A percentile compares a stretch with the other conserved stretches of the same genome.
phyloP scores from a whole-genome alignment of 2,888 invertebrate species.

The Drosophila subsilvestris region DNA sequence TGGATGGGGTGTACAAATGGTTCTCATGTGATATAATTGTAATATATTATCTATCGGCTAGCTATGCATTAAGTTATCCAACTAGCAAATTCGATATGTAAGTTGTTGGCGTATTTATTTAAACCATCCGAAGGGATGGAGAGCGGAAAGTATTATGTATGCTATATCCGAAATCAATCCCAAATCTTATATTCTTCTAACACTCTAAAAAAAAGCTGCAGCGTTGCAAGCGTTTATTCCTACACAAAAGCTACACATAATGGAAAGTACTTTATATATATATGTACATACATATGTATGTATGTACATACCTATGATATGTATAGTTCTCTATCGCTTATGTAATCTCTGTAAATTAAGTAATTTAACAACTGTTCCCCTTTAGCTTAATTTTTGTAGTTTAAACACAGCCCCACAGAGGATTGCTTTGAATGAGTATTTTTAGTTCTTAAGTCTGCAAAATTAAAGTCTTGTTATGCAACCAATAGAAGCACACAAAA shows the following conservation, averaged over 20 bases:
- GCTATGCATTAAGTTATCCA: constrained; percentile 8
- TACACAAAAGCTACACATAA: constrained; percentile 17
- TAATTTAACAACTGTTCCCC: constrained; percentile 71
- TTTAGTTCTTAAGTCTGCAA: constrained; percentile 66
- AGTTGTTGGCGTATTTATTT: constrained; percentile 51
- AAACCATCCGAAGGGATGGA: constrained; percentile 16
- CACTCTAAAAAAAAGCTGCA: constrained; percentile 22
- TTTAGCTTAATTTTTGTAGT: constrained; percentile 64
- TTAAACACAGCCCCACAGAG: constrained; percentile 44
- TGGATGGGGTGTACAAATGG: constrained; percentile 67
- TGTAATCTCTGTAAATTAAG: constrained; percentile 61
- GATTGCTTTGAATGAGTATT: constrained; percentile 68
- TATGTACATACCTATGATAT: constrained; percentile 1
- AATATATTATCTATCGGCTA: constrained; percentile 42
- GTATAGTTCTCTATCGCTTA: constrained; percentile 38
- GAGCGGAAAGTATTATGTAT: constrained; percentile 30
- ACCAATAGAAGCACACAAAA: constrained; percentile 40
- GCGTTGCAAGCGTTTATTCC: constrained; percentile 35
- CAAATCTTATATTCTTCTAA: constrained; percentile 3
- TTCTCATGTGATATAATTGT: constrained; percentile 81
- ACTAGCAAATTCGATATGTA: constrained; percentile 39
- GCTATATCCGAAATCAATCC: constrained; percentile 5
- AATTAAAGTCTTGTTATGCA: constrained; percentile 30
- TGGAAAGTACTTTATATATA: constrained; percentile 27
- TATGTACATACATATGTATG: constrained; percentile 20